Conservation (phyloP, 2,113 vertebrate genomes). For the Eubucco bourcierii region DNA sequence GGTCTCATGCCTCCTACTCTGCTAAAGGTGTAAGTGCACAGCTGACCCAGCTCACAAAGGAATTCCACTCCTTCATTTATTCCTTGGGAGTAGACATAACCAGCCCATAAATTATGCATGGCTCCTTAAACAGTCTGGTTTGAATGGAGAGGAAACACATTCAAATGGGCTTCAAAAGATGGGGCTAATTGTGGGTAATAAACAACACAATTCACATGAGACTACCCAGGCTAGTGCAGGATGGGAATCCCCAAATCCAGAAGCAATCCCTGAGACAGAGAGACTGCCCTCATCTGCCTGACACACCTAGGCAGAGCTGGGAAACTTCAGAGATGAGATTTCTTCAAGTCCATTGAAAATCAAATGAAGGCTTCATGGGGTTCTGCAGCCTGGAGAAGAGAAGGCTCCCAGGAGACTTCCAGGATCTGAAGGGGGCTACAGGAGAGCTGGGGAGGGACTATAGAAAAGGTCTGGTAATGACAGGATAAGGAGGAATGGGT, state of each 20-base stretch:
- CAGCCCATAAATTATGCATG: neutral
- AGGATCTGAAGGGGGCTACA: too few relatives aligned
- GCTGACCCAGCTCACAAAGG: neutral
- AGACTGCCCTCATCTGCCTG: neutral
- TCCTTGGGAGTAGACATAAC: neutral
- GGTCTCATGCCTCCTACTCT: neutral
- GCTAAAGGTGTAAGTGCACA: neutral
- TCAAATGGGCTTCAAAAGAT: neutral
- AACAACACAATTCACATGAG: neutral
- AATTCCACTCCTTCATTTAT: neutral
- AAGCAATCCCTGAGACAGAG: neutral
- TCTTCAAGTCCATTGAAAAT: neutral
- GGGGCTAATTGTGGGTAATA: neutral
- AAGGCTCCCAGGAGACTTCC: too few relatives aligned
- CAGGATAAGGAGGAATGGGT: too few relatives aligned
- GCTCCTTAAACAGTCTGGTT: neutral
- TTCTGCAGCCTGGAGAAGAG: too few relatives aligned
- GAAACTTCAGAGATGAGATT: neutral
- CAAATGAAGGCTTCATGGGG: too few relatives aligned
- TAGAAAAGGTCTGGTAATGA: too few relatives aligned
- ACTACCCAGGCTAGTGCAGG: neutral
- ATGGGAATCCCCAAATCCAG: neutral
- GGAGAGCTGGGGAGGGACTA: too few relatives aligned
- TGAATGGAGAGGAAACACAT: neutral
- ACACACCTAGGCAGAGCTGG: neutral